Conservation (phyloP, 2,113 vertebrate genomes). For the Elgaria multicarinata region DNA sequence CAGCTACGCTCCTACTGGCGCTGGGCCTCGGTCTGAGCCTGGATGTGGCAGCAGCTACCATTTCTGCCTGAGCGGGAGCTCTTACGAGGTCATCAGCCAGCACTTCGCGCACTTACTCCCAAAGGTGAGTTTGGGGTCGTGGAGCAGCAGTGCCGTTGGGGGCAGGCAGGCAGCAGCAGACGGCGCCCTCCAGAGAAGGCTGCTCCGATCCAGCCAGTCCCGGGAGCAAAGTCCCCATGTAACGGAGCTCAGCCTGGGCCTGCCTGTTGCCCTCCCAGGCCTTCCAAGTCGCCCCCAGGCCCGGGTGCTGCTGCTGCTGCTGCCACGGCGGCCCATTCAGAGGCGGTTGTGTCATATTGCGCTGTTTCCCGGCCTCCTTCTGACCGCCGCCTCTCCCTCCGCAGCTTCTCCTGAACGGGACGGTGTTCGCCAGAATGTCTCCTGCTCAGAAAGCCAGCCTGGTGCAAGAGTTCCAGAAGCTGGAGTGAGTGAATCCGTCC, state of each 20-base stretch:
- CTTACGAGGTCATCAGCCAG: slow-evolving; percentile 74
- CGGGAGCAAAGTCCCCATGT: not conserved
- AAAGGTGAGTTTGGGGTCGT: slow-evolving; percentile 70
- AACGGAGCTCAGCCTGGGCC: not conserved
- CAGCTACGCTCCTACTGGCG: slow-evolving; percentile 47
- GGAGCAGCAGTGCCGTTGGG: not conserved
- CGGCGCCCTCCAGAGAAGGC: no score
- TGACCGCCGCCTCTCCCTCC: slow-evolving; percentile 13
- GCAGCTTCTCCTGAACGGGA: slow-evolving; percentile 80
- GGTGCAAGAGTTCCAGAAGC: slow-evolving; percentile 83
- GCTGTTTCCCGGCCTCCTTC: not conserved
- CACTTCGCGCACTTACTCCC: slow-evolving; percentile 78
- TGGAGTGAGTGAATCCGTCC: slow-evolving; percentile 76
- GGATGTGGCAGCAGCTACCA: slow-evolving; percentile 66
- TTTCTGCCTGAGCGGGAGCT: slow-evolving; percentile 81
- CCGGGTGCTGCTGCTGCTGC: not conserved
- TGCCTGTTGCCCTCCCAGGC: not conserved
- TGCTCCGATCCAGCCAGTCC: not conserved
- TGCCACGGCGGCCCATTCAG: no score
- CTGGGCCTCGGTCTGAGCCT: slow-evolving; percentile 27
- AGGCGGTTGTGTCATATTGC: no score
- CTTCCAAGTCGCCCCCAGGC: not conserved
- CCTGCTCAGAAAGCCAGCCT: slow-evolving; percentile 82
- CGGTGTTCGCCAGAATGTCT: slow-evolving; percentile 85
- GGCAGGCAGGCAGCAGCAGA: not conserved